Percentiles rank a stretch among this genome's conserved stretches.
Conservation (phyloP, 2,888 invertebrate genomes). For the Rosalia funebris region DNA sequence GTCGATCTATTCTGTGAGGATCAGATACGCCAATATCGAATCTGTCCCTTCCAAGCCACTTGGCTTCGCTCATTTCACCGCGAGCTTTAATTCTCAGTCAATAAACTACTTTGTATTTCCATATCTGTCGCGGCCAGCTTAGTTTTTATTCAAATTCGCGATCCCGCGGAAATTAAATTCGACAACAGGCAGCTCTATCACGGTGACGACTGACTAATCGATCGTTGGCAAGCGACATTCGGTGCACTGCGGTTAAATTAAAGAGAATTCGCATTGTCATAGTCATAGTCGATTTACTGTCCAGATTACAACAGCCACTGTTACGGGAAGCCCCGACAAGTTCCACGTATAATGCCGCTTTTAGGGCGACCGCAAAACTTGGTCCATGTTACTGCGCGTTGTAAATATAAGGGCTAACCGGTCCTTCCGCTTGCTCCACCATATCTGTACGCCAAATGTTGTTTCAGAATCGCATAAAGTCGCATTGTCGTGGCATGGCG, state of each 20-base stretch:
- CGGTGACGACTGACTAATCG: slow-evolving; percentile 20
- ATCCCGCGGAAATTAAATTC: neutral
- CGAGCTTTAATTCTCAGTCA: neutral
- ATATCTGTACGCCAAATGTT: neutral
- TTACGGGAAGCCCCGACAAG: slow-evolving; percentile 17
- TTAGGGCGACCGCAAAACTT: slow-evolving; percentile 4
- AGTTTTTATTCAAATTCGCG: slow-evolving; percentile 15
- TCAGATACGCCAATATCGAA: neutral
- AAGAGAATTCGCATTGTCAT: slow-evolving; percentile 31
- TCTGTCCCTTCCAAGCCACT: neutral
- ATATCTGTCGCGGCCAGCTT: neutral
- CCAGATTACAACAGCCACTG: slow-evolving; percentile 30
- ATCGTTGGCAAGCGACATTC: slow-evolving; percentile 31
- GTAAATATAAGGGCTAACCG: neutral
- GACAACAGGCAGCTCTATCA: slow-evolving; percentile 9
- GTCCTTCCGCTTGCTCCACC: neutral
- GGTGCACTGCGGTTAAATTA: slow-evolving; percentile 40
- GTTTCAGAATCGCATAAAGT: neutral
- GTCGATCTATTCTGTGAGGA: too few species aligned
- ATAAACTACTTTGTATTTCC: neutral
- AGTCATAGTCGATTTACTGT: slow-evolving; percentile 33
- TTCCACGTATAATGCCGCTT: slow-evolving; percentile 1
- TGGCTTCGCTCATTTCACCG: neutral
- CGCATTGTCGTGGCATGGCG: neutral
- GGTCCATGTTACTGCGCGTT: neutral